A percentile compares a stretch with the other conserved stretches of the same genome.
Evolutionary conservation across 2,113 vertebrate species (phyloP).

Genomic region (Petroica traversi): DNA sequence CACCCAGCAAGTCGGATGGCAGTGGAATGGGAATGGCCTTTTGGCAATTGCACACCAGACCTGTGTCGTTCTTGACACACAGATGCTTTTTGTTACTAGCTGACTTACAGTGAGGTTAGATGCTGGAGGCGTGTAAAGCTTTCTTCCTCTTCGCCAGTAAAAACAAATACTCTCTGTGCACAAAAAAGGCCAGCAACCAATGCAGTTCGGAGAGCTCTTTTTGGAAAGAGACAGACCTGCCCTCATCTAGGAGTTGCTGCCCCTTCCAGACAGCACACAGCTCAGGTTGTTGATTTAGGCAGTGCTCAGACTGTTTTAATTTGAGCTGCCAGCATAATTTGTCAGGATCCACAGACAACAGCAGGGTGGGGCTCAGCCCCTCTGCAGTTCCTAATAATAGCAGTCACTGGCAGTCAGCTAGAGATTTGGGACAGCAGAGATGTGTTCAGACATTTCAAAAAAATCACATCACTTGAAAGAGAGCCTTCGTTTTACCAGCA

Average conservation of each 20-base stretch:
- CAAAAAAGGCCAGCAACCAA: neutral
- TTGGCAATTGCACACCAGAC: neutral
- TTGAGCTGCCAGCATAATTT: neutral
- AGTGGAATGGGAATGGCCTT: neutral
- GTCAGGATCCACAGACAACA: conserved; percentile 7
- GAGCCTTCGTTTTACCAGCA: neutral
- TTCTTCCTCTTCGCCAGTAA: neutral
- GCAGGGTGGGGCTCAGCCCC: neutral
- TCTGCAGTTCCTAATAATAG: conserved; percentile 34
- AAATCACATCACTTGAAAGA: neutral
- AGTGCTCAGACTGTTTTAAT: conserved; percentile 30
- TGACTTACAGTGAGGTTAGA: neutral
- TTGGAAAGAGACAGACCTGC: neutral
- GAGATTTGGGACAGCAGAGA: neutral
- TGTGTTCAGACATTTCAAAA: neutral
- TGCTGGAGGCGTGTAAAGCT: neutral
- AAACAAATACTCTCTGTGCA: conserved; percentile 1
- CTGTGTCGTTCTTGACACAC: neutral
- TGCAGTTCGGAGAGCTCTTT: neutral
- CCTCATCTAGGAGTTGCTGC: neutral
- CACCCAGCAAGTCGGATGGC: neutral
- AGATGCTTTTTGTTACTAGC: conserved; percentile 33
- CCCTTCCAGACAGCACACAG: neutral
- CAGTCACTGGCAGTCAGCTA: neutral
- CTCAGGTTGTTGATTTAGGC: conserved; percentile 13